phyloP scores from a whole-genome alignment of 2,113 vertebrate species.

The Otus sunia region DNA sequence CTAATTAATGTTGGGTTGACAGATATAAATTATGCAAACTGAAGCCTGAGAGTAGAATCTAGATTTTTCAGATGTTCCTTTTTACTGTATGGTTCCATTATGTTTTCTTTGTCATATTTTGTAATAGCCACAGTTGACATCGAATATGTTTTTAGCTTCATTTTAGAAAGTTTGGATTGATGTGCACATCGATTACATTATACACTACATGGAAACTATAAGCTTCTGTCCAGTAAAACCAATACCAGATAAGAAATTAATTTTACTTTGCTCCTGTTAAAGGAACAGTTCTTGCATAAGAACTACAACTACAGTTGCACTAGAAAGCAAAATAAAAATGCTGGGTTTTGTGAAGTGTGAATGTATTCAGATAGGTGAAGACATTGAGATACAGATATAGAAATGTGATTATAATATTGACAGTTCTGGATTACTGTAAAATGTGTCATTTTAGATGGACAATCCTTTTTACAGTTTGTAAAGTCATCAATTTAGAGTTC shows the following conservation, averaged over 20 bases:
- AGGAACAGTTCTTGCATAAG: background rate
- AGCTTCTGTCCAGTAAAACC: background rate
- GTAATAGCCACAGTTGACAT: background rate
- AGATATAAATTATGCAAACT: background rate
- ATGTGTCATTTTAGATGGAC: background rate
- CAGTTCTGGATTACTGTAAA: background rate
- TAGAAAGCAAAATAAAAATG: background rate
- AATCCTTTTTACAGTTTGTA: background rate
- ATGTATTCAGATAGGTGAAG: background rate
- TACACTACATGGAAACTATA: background rate
- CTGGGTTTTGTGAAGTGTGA: background rate
- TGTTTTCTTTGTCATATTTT: background rate
- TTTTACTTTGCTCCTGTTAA: background rate
- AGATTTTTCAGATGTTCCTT: background rate
- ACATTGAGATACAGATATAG: background rate
- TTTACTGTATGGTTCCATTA: background rate
- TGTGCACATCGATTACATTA: background rate
- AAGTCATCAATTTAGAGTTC: background rate
- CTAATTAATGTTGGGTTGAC: background rate
- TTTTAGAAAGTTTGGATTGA: background rate
- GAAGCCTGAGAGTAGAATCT: background rate
- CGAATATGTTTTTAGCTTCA: background rate
- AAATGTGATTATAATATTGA: background rate
- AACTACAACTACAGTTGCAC: background rate
- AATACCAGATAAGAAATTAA: background rate